Conservation (phyloP, 1,140 invertebrate genomes). For the Meteorus sp. region DNA sequence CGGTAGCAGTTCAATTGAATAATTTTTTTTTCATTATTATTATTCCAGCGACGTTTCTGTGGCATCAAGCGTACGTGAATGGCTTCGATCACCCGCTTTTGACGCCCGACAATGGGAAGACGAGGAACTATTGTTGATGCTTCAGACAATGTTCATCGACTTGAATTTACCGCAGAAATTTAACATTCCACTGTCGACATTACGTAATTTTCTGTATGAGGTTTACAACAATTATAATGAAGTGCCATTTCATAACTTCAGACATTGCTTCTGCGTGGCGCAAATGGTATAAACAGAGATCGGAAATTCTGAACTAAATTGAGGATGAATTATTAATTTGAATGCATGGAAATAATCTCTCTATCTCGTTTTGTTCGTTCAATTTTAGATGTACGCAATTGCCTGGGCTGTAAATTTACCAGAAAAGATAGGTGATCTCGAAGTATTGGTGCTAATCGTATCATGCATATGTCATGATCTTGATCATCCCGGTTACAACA, state of each 20-base stretch:
- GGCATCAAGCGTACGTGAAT: conserved; percentile 60
- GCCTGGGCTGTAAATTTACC: conserved; percentile 73
- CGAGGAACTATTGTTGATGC: conserved; percentile 77
- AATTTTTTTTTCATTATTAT: conserved; percentile 2
- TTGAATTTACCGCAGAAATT: conserved; percentile 76
- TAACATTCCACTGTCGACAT: conserved; percentile 73
- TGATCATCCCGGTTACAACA: conserved; percentile 91
- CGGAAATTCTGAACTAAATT: background rate
- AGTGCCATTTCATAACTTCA: conserved; percentile 89
- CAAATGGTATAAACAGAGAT: conserved; percentile 77
- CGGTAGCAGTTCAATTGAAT: background rate
- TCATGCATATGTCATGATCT: conserved; percentile 89
- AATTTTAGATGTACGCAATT: conserved; percentile 90
- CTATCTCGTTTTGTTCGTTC: too few species aligned
- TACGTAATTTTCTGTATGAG: conserved; percentile 74
- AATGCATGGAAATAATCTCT: background rate
- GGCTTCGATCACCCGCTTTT: conserved; percentile 75
- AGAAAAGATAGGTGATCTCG: conserved; percentile 71
- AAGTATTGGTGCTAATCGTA: conserved; percentile 77
- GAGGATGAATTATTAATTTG: background rate
- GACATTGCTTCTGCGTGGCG: conserved; percentile 86
- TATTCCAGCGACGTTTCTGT: conserved; percentile 66
- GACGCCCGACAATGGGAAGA: conserved; percentile 84
- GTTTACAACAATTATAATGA: conserved; percentile 89
- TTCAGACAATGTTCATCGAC: conserved; percentile 85